Base-by-base conservation (phyloP, 2,888 invertebrate species). In the Metellina segmentata region DNA sequence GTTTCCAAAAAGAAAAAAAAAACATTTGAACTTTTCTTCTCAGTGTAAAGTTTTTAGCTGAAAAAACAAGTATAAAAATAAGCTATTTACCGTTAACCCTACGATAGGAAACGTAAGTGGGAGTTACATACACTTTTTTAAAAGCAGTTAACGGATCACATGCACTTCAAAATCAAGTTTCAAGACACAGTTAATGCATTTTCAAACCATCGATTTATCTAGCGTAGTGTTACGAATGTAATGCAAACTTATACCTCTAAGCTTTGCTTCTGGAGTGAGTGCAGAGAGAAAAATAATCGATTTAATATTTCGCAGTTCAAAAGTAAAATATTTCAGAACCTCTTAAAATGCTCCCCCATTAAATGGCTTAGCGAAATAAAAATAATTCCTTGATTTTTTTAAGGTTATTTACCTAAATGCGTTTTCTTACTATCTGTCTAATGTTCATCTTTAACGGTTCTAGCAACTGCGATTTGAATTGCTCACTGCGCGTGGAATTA, bases 111-210 rank as follows among this genome's bases (percentile, higher is more conserved):
- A 61, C 49, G 48, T 20, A 79, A 61, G 34, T 53, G 61, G 79
- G 53, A 85, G 74, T 85, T 85, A 85, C 85, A 72, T 20, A 85
- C 53, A 52, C 11, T 61, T 85, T 20, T 72, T 85, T 85, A 85
- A 85, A 85, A 85, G 85, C 74, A 75, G 74, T 85, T 85, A 85
- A 52, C 52, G 85, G 75, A 85, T 75, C 53, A 61, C 48, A 53
- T 16, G 34, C 61, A 74, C 75, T 61, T 48, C 0, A 6, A 85
- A 85, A 85, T 85, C 74, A 48, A 75, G 75, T 53, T 61, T 53
- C 74, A 70, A n/a, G 72, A 72, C 48, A 9, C 51, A 72, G 51
- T 61, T 85, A 85, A 85, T 85, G 74, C 75, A 85, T 85, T 85
- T 75, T 85, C 48, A 53, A 75, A 85, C 85, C 75, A 85, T 85